Evolutionary conservation across 2,113 vertebrate species (phyloP).

Genomic region (Passer montanus): DNA sequence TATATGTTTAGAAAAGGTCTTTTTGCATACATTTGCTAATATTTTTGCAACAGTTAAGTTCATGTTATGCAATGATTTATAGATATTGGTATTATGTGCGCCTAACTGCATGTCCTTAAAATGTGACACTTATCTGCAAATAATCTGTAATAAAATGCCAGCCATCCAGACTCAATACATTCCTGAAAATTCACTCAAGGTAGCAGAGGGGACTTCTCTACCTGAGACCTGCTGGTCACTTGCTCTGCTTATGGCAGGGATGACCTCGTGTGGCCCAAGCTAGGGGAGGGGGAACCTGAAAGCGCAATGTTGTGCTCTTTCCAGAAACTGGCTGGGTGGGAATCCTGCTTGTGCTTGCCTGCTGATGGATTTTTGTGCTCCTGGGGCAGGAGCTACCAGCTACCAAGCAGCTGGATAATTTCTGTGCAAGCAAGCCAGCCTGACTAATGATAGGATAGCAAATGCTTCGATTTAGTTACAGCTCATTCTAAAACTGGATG

Average conservation of each 20-base stretch:
- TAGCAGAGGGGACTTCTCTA: neutral
- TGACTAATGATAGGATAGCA: neutral
- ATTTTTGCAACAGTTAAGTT: neutral
- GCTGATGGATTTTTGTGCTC: neutral
- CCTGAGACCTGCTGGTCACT: neutral
- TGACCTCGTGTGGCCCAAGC: fast-evolving
- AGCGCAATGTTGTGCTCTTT: neutral
- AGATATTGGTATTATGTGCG: fast-evolving
- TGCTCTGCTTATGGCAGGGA: neutral
- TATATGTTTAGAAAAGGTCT: neutral
- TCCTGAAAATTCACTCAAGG: neutral
- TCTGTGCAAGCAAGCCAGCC: neutral
- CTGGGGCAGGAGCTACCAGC: neutral
- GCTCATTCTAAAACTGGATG: neutral
- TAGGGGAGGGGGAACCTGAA: neutral
- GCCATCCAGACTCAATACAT: fast-evolving
- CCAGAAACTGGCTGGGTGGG: neutral
- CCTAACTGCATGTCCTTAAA: neutral
- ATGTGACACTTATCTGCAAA: neutral
- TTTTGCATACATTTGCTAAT: neutral
- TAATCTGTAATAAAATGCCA: neutral
- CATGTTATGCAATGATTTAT: neutral
- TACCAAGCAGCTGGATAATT: neutral
- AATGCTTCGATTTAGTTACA: neutral
- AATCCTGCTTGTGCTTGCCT: neutral